Base-by-base conservation (phyloP, 2,888 invertebrate genomes). In the Oxystoma pomonae region DNA sequence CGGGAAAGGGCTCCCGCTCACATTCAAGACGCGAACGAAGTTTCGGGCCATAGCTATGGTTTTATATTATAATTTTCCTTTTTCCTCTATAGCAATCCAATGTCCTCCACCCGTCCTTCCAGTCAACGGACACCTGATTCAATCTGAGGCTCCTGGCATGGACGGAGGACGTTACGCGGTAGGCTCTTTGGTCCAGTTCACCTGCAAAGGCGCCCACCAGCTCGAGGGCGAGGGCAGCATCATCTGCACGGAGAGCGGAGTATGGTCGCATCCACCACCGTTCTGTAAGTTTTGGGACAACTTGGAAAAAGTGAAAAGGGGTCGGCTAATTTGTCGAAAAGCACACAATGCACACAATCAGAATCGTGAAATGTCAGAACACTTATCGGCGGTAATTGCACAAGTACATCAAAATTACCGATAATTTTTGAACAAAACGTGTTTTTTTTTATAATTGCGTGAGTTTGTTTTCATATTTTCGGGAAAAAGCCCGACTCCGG, bases 231-330 rank as follows among this genome's bases (percentile, higher is more conserved):
- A 93, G 77, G 86, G 89, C 0, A 90, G 90, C 67, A 89, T 92
- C 70, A 91, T 93, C 56, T 94, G 94, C 81, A 92, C 91, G 3
- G 94, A 94, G 78, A 90, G 89, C 66, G 94, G 93, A 57, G 90
- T 89, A 75, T 94, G 94, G 94, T 92, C 93, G 1, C 91, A 92
- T 78, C 89, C 90, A 19, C 88, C 92, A 12, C 94, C 94, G 57
- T 88, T 90, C 77, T 94, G 94, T 86, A 77, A 84, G 85, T 68
- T n/a, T n/a, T n/a, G n/a, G n/a, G n/a, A n/a, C 20, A 35, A 35
- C 35, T 12, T 35, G 35, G 35, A 35, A 35, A 35, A 35, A 35
- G 5, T 7, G 35, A 12, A 12, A 12, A 35, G 12, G 35, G n/a
- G n/a, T n/a, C n/a, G n/a, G n/a, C n/a, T n/a, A n/a, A n/a, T n/a